These are phyloP conservation scores for Ophiodon elongatus DNA, from an alignment of 2,113 vertebrate genomes.

Conservation along the genomic window DNA sequence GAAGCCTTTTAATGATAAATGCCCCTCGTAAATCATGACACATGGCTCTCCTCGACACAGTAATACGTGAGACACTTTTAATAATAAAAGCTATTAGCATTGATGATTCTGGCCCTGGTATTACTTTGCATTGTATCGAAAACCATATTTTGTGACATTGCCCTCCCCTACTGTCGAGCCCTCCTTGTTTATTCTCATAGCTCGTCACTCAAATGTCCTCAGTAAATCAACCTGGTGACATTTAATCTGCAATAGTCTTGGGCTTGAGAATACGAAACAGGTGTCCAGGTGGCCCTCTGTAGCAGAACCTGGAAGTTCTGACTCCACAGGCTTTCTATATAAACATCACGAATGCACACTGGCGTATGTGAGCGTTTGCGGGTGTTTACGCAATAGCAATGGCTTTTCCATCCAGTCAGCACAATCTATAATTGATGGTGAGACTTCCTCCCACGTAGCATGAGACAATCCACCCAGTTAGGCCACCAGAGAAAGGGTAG, in stretches of 20 bases:
- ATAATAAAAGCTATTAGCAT: background rate
- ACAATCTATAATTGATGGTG: conserved; percentile 71
- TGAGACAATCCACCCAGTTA: conserved; percentile 54
- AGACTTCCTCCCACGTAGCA: conserved; percentile 68
- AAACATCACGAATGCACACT: conserved; percentile 10
- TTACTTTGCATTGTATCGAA: background rate
- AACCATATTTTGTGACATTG: background rate
- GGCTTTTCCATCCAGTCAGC: conserved; percentile 66
- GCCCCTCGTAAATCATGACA: background rate
- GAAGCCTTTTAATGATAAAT: background rate
- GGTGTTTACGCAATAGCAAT: conserved; percentile 3
- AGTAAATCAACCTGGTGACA: background rate
- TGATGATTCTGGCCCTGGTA: background rate
- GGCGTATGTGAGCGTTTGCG: conserved; percentile 1
- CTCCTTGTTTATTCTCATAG: background rate
- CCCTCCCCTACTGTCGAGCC: background rate
- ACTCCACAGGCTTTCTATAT: background rate
- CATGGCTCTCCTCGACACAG: background rate
- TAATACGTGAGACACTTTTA: background rate
- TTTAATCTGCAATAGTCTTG: background rate
- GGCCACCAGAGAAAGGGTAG: conserved; percentile 31
- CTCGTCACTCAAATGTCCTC: background rate
- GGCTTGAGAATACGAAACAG: background rate
- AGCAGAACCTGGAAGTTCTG: background rate
- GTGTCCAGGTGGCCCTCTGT: background rate